Conservation (phyloP, 2,888 invertebrate genomes). For the Volucella bombylans region DNA sequence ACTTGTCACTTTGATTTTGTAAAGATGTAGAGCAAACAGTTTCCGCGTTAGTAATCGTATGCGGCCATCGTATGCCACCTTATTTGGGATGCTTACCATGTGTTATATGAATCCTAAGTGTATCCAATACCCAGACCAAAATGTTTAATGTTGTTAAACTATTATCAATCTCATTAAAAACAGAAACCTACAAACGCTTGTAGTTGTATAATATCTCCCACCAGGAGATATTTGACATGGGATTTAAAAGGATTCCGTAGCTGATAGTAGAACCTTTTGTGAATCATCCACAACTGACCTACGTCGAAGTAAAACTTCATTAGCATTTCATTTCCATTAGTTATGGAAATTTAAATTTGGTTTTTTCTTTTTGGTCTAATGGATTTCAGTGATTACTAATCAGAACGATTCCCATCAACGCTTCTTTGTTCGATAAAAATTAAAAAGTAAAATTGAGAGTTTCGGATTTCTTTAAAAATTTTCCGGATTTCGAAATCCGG, state of each 20-base stretch:
- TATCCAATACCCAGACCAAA: neutral
- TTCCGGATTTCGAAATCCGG: no score
- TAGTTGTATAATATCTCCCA: neutral
- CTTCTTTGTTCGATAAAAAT: constrained; percentile 41
- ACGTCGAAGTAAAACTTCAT: constrained; percentile 43
- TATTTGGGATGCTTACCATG: neutral
- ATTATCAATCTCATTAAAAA: neutral
- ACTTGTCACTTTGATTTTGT: constrained; percentile 59
- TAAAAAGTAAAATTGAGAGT: constrained; percentile 29
- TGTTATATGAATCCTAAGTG: neutral
- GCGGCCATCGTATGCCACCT: neutral
- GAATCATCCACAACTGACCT: constrained; percentile 28
- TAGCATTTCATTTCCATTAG: constrained; percentile 58
- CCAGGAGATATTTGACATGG: neutral
- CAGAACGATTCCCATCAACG: constrained; percentile 36
- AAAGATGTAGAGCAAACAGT: constrained; percentile 44
- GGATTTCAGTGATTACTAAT: constrained; percentile 43
- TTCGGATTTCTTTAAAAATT: neutral
- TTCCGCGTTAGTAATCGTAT: constrained; percentile 28
- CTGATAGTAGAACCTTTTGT: constrained; percentile 18
- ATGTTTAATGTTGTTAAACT: constrained; percentile 28
- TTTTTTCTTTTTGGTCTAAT: constrained; percentile 7
- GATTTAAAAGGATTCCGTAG: constrained; percentile 15
- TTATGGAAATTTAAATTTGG: neutral
- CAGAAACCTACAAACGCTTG: neutral